A percentile compares a stretch with the other conserved stretches of the same genome.
Evolutionary conservation across 2,888 invertebrate species (phyloP).

Genomic region (Tetramorium bicarinatum): DNA sequence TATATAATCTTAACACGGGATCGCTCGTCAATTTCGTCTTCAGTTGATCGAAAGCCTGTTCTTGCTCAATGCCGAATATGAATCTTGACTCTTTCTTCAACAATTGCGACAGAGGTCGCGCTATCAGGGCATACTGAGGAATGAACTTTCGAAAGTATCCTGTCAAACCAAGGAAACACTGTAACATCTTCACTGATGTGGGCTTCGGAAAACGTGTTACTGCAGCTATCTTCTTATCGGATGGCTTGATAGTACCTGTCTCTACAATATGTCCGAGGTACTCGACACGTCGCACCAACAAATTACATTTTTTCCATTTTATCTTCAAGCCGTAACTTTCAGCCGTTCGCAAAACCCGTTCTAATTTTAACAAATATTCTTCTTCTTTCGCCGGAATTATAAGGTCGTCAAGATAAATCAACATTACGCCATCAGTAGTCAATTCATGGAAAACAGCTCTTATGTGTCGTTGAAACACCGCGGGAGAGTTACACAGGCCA

Average conservation of each 20-base stretch:
- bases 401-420: not conserved
- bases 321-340: not conserved
- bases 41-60: not conserved
- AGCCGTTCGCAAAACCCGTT: not conserved
- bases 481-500: not conserved
- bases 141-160: not conserved
- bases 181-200: not conserved
- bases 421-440: not conserved
- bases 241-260: not conserved
- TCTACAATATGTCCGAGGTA: not conserved
- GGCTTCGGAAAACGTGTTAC: not conserved
- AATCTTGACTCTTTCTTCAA: not conserved
- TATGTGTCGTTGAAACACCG: not conserved
- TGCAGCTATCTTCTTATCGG: not conserved
- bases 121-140: not conserved
- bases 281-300: not conserved
- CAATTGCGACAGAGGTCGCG: not conserved
- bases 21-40: not conserved
- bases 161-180: not conserved
- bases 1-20: not conserved
- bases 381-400: not conserved
- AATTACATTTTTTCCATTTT: not conserved
- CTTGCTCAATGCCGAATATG: not conserved
- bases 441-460: not conserved
- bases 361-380: not conserved